Evolutionary conservation across 2,113 vertebrate species (phyloP), one percentile per base, ranked within the genome.

Genomic region (Sinocyclocheilus anophthalmus): DNA sequence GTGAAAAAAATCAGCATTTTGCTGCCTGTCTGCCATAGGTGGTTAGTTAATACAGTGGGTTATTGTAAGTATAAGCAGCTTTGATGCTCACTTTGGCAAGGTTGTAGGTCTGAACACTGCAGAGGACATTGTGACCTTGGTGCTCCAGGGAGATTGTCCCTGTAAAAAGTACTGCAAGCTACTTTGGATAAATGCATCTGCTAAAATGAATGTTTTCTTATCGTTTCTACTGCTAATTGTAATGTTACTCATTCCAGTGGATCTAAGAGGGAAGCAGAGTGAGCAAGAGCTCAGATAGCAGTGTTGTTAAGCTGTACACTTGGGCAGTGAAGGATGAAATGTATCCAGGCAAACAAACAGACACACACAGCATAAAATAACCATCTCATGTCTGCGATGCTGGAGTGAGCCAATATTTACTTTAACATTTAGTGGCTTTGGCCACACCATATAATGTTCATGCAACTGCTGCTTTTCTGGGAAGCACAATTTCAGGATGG

Each of bases 351-450:
- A 69, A 33, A 78, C 48, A 78, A 16, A 79, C 72, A 77, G 59
- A 65, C 9, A 45, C 42, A 9, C 45, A 57, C 81, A 18, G 4
- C 18, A 67, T 53, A 39, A 63, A 80, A 42, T 20, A n/a, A 39
- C 11, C 77, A 18, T 4, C n/a, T 67, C 33, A 42, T 1, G 3
- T 30, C 75, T 78, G 30, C 76, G n/a, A 11, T 3, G 59, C 55
- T 18, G 59, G 22, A 45, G 1, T 39, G 67, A 69, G 48, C 30
- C 30, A 83, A 72, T 83, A 83, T 83, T 83, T 83, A 83, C 65
- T 57, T 57, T 37, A 2, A 37, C 50, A 10, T 73, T 83, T 39
- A 83, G 20, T 83, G 81, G 8, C 4, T 65, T 65, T 11, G 50
- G 8, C 42, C 7, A 55, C 48, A 55, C 42, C 14, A 16, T 50